Conservation (phyloP, 2,113 vertebrate genomes). For the Narcine bancroftii region DNA sequence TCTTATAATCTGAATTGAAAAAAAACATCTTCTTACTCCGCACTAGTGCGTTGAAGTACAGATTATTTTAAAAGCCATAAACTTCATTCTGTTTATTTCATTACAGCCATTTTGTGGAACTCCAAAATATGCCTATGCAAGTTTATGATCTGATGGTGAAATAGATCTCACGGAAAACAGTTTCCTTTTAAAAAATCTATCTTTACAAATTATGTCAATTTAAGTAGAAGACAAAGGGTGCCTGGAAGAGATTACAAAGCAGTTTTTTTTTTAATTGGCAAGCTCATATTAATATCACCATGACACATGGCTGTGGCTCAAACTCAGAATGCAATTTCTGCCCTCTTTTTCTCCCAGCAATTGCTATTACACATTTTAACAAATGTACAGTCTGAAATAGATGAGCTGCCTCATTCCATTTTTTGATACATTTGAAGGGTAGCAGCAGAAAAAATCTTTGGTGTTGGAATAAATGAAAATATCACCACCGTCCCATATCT, state of each 20-base stretch:
- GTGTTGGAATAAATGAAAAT: background rate
- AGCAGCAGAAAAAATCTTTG: background rate
- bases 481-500: background rate
- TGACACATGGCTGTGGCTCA: background rate
- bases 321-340: background rate
- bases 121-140: background rate
- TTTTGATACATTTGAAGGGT: background rate
- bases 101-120: background rate
- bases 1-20: conserved; percentile 24
- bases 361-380: background rate
- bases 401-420: conserved; percentile 2
- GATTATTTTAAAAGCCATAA: conserved; percentile 26
- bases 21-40: conserved; percentile 6
- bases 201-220: background rate
- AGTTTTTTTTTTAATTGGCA: background rate
- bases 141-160: background rate
- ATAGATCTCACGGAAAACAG: background rate
- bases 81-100: background rate
- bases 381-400: background rate
- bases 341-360: background rate
- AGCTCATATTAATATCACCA: background rate
- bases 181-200: conserved; percentile 12
- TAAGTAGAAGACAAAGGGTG: background rate
- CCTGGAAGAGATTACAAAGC: background rate
- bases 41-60: background rate